Conservation (phyloP, 2,113 vertebrate genomes). For the Microcebus ravelobensis region DNA sequence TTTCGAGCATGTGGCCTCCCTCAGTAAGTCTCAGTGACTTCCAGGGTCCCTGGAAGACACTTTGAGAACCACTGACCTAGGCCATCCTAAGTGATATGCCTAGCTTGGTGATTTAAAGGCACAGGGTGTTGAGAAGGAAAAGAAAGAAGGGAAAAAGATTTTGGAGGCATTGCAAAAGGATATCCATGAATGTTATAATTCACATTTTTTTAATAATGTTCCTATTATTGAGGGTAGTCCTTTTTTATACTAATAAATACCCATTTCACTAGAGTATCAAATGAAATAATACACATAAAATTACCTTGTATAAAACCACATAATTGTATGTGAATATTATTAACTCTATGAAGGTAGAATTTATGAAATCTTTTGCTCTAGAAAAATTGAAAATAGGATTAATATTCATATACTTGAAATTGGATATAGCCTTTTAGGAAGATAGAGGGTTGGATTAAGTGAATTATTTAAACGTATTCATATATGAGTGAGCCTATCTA, state of each 20-base stretch:
- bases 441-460: background rate
- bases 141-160: background rate
- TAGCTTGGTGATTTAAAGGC: background rate
- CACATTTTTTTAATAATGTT: background rate
- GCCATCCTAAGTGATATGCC: background rate
- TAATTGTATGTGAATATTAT: background rate
- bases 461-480: conserved; percentile 46
- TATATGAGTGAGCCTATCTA: background rate
- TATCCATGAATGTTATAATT: background rate
- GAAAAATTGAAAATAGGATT: conserved; percentile 47
- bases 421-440: conserved; percentile 22
- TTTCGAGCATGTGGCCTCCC: background rate
- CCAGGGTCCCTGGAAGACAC: background rate
- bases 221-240: background rate
- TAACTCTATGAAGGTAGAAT: background rate
- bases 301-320: background rate
- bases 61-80: background rate
- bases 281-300: background rate
- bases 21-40: background rate
- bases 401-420: conserved; percentile 41
- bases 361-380: conserved; percentile 31
- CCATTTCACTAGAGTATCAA: background rate
- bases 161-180: background rate
- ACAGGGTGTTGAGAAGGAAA: background rate
- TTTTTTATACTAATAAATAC: conserved; percentile 39